Evolutionary conservation across 2,888 invertebrate genomes (phyloP).

Genomic region (Dorcus parallelipipedus): DNA sequence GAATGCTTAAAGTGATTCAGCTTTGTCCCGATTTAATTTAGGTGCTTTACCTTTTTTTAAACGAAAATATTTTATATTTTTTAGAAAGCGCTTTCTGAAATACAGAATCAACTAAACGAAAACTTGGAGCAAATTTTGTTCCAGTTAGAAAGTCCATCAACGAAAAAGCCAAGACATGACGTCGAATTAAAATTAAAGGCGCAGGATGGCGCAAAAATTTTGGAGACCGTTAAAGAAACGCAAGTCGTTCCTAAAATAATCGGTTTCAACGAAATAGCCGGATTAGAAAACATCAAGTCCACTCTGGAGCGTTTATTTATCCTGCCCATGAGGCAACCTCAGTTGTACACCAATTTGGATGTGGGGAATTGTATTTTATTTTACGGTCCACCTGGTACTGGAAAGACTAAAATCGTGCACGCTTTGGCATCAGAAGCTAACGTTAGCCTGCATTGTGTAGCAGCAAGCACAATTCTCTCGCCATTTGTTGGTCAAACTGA

Average conservation of each 20-base stretch:
- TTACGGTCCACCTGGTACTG: conserved; percentile 53
- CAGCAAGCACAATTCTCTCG: conserved; percentile 54
- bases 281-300: conserved; percentile 51
- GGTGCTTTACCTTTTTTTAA: no score
- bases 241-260: conserved; percentile 33
- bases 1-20: no score
- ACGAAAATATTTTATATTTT: no score
- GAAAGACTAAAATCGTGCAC: conserved; percentile 49
- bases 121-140: no score
- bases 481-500: conserved; percentile 57
- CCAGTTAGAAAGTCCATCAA: no score
- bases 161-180: no score
- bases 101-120: no score
- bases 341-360: conserved; percentile 50
- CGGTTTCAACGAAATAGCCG: conserved; percentile 51
- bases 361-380: conserved; percentile 54
- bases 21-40: no score
- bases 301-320: conserved; percentile 51
- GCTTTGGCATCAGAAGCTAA: conserved; percentile 51
- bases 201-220: not conserved
- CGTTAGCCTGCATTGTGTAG: conserved; percentile 52
- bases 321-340: conserved; percentile 54
- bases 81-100: no score
- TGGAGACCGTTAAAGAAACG: conserved; percentile 19
- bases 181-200: no score